Percentiles rank a stretch among this genome's conserved stretches.
Conservation (phyloP, 2,797 vertebrate genomes). For the Microchirus variegatus region DNA sequence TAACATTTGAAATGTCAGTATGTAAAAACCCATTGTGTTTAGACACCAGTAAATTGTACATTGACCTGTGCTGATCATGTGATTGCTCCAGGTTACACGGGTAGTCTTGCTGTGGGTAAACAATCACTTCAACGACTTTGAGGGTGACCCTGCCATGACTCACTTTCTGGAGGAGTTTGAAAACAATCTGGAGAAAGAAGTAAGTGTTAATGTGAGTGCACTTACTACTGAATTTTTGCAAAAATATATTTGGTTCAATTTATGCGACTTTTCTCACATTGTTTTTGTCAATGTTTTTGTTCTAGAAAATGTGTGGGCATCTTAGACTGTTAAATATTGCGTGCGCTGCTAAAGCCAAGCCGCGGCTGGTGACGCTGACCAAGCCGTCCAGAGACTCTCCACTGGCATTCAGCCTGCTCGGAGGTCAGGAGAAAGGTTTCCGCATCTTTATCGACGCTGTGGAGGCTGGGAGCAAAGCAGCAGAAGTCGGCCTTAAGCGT, state of each 20-base stretch:
- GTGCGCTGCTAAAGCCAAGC: constrained; percentile 97
- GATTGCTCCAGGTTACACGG: constrained; percentile 91
- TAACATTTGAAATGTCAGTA: neutral
- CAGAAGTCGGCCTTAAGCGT: constrained; percentile 94
- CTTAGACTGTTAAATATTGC: constrained; percentile 98
- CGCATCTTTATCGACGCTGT: constrained; percentile 97
- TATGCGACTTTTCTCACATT: neutral
- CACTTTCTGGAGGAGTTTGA: constrained; percentile 98
- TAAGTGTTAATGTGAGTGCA: constrained; percentile 61
- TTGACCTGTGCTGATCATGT: constrained; percentile 30
- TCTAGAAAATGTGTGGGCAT: constrained; percentile 98
- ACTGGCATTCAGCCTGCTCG: constrained; percentile 93
- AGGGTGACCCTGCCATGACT: constrained; percentile 97
- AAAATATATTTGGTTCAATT: neutral
- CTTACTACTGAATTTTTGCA: rapidly evolving
- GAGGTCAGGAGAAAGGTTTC: constrained; percentile 96
- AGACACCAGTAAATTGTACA: neutral
- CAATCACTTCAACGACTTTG: constrained; percentile 99
- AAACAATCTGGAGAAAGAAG: constrained; percentile 98
- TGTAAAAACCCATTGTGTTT: neutral
- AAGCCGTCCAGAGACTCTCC: constrained; percentile 96
- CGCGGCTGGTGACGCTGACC: constrained; percentile 93
- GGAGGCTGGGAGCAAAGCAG: constrained; percentile 93
- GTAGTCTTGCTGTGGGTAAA: constrained; percentile 99
- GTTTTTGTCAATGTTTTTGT: neutral